These are phyloP conservation scores for Chrysomela aeneicollis DNA, from an alignment of 2,888 invertebrate species.

Conservation along the genomic window DNA sequence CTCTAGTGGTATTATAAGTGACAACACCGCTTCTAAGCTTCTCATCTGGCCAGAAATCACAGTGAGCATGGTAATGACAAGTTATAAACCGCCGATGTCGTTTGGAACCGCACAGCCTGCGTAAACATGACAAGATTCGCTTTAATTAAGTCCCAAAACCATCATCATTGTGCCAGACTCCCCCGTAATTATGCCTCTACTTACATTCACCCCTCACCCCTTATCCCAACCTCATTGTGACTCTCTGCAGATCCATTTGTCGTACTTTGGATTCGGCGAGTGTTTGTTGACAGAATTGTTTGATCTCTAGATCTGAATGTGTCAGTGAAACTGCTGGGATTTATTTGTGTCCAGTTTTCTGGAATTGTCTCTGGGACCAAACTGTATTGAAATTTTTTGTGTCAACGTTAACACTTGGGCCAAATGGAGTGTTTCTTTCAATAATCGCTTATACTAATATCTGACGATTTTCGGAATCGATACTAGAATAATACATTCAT, in stretches of 20 bases:
- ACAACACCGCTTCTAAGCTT: slow-evolving; percentile 20
- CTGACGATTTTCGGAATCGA: no score
- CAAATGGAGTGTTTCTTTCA: no score
- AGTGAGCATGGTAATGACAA: slow-evolving; percentile 60
- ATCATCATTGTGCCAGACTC: slow-evolving; percentile 59
- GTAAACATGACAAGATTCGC: slow-evolving; percentile 61
- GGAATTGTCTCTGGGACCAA: no score
- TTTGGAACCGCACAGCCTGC: slow-evolving; percentile 55
- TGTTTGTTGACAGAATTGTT: slow-evolving; percentile 18
- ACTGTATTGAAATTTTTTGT: no score
- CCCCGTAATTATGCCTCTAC: slow-evolving; percentile 55
- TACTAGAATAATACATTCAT: no score
- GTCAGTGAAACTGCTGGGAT: slow-evolving; percentile 23
- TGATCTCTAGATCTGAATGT: slow-evolving; percentile 10
- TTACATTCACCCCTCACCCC: slow-evolving; percentile 43
- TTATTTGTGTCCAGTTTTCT: slow-evolving; percentile 11
- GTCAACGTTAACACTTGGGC: no score
- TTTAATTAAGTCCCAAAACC: slow-evolving; percentile 61
- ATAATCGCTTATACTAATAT: no score
- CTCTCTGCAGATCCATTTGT: no score
- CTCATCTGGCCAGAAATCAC: slow-evolving; percentile 53
- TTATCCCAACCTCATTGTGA: background rate
- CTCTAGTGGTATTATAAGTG: no score
- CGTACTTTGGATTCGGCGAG: slow-evolving; percentile 23
- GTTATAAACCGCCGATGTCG: slow-evolving; percentile 60